Percentiles rank a stretch among this genome's conserved stretches.
phyloP scores from a whole-genome alignment of 2,888 invertebrate species.

The Cantharis rufa region DNA sequence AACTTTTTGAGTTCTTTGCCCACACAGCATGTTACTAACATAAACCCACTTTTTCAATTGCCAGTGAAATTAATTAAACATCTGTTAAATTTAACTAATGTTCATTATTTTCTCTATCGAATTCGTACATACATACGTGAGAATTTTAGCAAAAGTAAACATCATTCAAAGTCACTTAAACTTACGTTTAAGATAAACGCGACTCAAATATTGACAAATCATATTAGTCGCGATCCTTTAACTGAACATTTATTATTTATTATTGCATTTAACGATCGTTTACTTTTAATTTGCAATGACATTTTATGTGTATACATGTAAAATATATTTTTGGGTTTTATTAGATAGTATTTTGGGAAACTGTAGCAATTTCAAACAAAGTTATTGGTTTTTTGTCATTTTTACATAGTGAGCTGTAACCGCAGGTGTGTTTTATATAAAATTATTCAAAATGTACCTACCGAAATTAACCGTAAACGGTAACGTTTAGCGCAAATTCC shows the following conservation, averaged over 20 bases:
- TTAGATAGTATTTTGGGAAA: not conserved
- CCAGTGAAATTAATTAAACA: not conserved
- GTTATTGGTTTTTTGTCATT: slow-evolving; percentile 6
- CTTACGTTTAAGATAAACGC: not conserved
- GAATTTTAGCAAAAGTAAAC: not conserved
- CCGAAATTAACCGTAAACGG: slow-evolving; percentile 22
- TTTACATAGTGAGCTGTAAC: slow-evolving; percentile 1
- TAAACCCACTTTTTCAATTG: not conserved
- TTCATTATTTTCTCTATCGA: not conserved
- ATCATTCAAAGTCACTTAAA: not conserved
- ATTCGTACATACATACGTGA: not conserved
- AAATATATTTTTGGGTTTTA: not conserved
- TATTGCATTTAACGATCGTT: not conserved
- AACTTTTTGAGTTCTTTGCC: not conserved
- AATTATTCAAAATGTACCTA: slow-evolving; percentile 16
- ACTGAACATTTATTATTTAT: not conserved
- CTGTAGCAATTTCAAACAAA: not conserved
- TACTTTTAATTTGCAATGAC: not conserved
- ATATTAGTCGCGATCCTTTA: not conserved
- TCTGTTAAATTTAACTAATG: not conserved
- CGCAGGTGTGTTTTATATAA: slow-evolving; percentile 19
- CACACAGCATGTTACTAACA: not conserved
- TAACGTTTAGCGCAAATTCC: slow-evolving; percentile 13
- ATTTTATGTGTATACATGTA: not conserved
- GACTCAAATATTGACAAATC: not conserved